A percentile compares a stretch with the other conserved stretches of the same genome.
These are phyloP conservation scores for Morone saxatilis DNA, from an alignment of 2,113 vertebrate species.

Conservation along the genomic window DNA sequence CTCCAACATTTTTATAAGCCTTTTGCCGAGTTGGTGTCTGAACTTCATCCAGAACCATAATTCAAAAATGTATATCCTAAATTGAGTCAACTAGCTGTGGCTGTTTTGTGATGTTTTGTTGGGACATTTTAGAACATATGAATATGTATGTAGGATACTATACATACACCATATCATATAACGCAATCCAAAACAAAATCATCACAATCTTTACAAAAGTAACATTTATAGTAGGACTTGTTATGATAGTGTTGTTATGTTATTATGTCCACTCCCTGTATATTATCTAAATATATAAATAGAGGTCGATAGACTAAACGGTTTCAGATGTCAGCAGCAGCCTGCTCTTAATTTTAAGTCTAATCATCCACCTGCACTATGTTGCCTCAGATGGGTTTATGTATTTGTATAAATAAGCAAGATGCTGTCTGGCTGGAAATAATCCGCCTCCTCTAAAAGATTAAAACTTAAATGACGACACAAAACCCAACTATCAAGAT, in stretches of 20 bases:
- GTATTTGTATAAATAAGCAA: conserved; percentile 24
- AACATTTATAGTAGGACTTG: neutral
- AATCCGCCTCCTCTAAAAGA: neutral
- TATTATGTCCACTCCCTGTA: neutral
- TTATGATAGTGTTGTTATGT: neutral
- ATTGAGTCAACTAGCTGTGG: neutral
- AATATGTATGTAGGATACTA: neutral
- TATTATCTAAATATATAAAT: neutral
- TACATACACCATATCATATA: neutral
- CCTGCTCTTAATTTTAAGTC: conserved; percentile 9
- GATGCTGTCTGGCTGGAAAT: conserved; percentile 16
- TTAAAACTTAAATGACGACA: conserved; percentile 6
- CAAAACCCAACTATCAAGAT: neutral
- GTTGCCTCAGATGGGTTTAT: conserved; percentile 20
- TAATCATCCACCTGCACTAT: conserved; percentile 20
- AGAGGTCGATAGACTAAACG: conserved; percentile 1
- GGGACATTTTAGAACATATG: neutral
- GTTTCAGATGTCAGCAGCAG: conserved; percentile 16
- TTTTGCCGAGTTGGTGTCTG: neutral
- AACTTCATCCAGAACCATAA: conserved; percentile 37
- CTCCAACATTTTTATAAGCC: neutral
- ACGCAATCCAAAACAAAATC: neutral
- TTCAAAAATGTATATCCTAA: conserved; percentile 29
- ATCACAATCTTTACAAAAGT: neutral
- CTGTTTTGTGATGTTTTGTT: neutral